Evolutionary conservation across 2,888 invertebrate species (phyloP), one percentile per base, ranked within the genome.

Genomic region (Phytoseiulus persimilis): DNA sequence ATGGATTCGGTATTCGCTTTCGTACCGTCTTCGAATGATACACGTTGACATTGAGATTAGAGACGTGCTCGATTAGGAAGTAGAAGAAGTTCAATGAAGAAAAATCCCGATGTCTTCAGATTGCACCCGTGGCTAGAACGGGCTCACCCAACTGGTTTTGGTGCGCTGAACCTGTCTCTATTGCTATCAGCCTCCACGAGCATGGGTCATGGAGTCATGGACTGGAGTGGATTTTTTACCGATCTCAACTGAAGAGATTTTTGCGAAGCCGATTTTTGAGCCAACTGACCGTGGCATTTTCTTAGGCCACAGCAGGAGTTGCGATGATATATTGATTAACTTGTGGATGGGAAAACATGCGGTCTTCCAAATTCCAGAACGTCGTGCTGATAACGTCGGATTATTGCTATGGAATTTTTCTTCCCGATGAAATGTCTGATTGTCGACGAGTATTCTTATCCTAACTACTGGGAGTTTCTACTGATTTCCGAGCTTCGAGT

Each of bases 61-160:
- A 14, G 28, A 65, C 18, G 18, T 1, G 18, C 65, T 65, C 18
- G 11, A 18, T 3, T 1, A 11, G 1, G 65, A 65, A 23, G 5
- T 65, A 2, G 65, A 39, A 65, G 65, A 18, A 65, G 18, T 65
- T 18, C n/a, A n/a, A n/a, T 65, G 5, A 14, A 28, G 23, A 23
- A 23, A 65, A 65, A 65, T 39, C n/a, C n/a, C n/a, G n/a, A n/a
- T n/a, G n/a, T n/a, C n/a, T n/a, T n/a, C n/a, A n/a, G n/a, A n/a
- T n/a, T n/a, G n/a, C n/a, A n/a, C n/a, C n/a, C n/a, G n/a, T n/a
- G n/a, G n/a, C n/a, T n/a, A n/a, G n/a, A n/a, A n/a, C n/a, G n/a
- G n/a, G n/a, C n/a, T n/a, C n/a, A n/a, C n/a, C n/a, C n/a, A 65
- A 65, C 65, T 65, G 65, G 65, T 65, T 65, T 65, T 65, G 65